Evolutionary conservation across 2,113 vertebrate species (phyloP), one percentile per base, ranked within the genome.

Genomic region (Diadophis punctatus): DNA sequence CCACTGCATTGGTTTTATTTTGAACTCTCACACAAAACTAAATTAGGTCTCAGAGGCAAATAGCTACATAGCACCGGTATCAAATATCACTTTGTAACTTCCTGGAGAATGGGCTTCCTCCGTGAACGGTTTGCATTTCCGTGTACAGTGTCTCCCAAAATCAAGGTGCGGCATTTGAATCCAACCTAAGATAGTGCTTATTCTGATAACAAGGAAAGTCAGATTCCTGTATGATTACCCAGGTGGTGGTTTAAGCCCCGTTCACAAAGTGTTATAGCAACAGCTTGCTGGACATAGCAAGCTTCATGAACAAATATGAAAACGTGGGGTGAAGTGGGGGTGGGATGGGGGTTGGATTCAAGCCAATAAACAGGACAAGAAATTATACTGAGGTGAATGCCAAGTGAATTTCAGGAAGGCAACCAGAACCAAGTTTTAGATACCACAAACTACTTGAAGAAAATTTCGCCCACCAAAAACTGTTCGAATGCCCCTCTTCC

Each of bases 361-460:
- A 87, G 12, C 27, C 5, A 74, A 91, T 86, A 90, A 90, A 90
- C 14, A 95, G 94, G 93, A 95, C 95, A 95, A 90, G 92, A 0
- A 91, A 46, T 46, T 46, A 90, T 89, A 27, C n/a, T 46, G 91
- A 94, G 94, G 63, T 93, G 90, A 93, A 95, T 80, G 93, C 92
- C 91, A 86, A 85, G 94, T 56, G 55, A 56, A 25, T 25, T 91
- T 95, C 58, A 43, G 90, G 93, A 91, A 27, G 94, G 49, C 49
- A 94, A 95, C 95, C 34, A 58, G 56, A 25, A 58, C 22, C 56
- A 25, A 58, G 56, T 58, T 58, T 58, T 58, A 58, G 8, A 25
- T 25, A 8, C 56, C 56, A 58, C 56, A 58, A 58, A 25, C 23
- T 25, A 53, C 39, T 49, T 22, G 53, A 49, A 30, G 80, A 86